Base-by-base conservation (phyloP, 30 jellyfish, hydroid and myxozoan species). In the Clytia hemisphaerica region DNA sequence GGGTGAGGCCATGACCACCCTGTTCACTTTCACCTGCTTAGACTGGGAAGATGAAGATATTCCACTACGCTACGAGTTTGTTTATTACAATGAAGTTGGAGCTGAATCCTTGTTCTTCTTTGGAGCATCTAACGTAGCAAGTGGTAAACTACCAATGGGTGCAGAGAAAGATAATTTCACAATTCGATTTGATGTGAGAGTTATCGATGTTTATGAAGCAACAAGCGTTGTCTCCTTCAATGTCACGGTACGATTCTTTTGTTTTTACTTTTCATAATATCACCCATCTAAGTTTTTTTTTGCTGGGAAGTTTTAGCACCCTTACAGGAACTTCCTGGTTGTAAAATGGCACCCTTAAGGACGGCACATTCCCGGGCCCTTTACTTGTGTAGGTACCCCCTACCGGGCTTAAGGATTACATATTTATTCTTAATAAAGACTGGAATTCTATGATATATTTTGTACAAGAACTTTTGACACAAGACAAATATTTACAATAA, bases 41-140 rank as follows among this genome's bases (percentile, higher is more conserved):
- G 25, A 51, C 26, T 51, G 66, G 66, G 10, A 10, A 6, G 66
- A 51, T 51, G 66, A 51, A 51, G 66, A 51, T 21, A 34, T 6
- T 6, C 66, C 66, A 51, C 25, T 51, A 21, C 18, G 27, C 9
- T 51, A 51, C 26, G 66, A 51, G 25, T 15, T 51, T 51, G 66
- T 51, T 15, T 19, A 51, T 34, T 6, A 6, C 10, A 51, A 51
- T 6, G 66, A 10, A 51, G 25, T 6, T 51, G 66, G 66, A 12
- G 66, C 18, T 21, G 27, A 51, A 21, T 51, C 66, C 6, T 51
- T 51, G 25, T 7, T 51, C 9, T 51, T 15, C 26, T 51, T 51
- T 51, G 66, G 66, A 9, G 25, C 25, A 10, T 25, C 18, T 19
- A 12, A 51, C 18, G 6, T 33, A 7, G 25, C 25, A 9, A 51